A percentile compares a stretch with the other conserved stretches of the same genome.
Evolutionary conservation across 1,140 invertebrate species (phyloP).

Genomic region (Trichonephila clavata): DNA sequence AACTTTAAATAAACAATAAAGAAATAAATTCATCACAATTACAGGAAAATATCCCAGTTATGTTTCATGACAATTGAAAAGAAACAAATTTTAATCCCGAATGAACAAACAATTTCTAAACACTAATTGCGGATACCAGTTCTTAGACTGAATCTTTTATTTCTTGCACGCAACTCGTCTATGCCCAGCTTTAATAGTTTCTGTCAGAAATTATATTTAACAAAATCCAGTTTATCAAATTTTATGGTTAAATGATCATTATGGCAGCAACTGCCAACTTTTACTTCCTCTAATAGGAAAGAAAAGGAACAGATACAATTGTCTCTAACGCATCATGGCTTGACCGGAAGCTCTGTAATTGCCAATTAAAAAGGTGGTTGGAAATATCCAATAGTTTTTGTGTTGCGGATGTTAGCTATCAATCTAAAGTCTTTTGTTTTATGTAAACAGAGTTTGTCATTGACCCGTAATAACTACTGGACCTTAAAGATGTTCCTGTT

Average conservation of each 20-base stretch:
- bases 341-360: constrained; percentile 13
- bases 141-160: too few relatives aligned
- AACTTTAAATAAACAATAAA: too few relatives aligned
- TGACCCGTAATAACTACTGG: constrained; percentile 35
- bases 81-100: too few relatives aligned
- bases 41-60: too few relatives aligned
- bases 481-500: constrained; percentile 17
- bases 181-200: too few relatives aligned
- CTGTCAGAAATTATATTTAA: neutral
- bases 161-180: too few relatives aligned
- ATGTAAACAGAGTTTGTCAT: neutral
- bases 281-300: neutral
- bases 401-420: neutral
- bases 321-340: neutral
- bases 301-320: neutral
- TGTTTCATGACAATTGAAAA: too few relatives aligned
- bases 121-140: too few relatives aligned
- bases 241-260: neutral
- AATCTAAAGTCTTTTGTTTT: constrained; percentile 5
- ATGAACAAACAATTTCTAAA: too few relatives aligned
- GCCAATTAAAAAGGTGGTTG: constrained; percentile 16
- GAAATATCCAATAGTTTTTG: neutral
- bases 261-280: neutral
- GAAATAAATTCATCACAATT: too few relatives aligned
- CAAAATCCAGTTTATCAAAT: neutral